Conservation (phyloP, 2,113 vertebrate species). For the Hystrix cristata region DNA sequence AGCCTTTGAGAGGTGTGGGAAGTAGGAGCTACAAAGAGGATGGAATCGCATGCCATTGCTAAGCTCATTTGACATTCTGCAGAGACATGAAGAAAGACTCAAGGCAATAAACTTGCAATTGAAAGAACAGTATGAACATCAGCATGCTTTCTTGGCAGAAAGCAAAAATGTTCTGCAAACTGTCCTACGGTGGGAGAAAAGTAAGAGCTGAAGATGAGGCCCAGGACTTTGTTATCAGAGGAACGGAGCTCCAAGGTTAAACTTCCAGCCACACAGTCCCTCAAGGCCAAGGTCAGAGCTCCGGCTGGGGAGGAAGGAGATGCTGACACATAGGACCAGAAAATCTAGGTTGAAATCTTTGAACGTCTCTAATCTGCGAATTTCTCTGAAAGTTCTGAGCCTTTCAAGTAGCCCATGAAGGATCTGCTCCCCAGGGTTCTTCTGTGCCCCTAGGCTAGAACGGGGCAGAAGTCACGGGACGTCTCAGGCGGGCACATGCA, state of each 20-base stretch:
- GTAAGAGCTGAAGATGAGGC: neutral
- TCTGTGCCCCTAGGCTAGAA: neutral
- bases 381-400: neutral
- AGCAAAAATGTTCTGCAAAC: neutral
- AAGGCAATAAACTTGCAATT: neutral
- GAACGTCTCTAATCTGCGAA: neutral
- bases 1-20: neutral
- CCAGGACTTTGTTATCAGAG: neutral
- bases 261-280: neutral
- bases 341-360: neutral
- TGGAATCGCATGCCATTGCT: neutral
- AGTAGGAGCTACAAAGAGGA: neutral
- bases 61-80: neutral
- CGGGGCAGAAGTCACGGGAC: neutral
- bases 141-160: neutral
- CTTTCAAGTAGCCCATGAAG: neutral
- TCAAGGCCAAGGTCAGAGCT: neutral
- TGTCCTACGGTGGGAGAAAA: too few relatives aligned
- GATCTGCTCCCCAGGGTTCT: neutral
- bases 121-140: neutral
- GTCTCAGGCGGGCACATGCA: neutral
- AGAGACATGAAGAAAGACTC: conserved; percentile 9
- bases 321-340: neutral
- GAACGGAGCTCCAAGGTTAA: neutral
- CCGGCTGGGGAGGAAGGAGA: neutral